Conservation (phyloP, 2,888 invertebrate genomes). For the Ornithoptera alexandrae region DNA sequence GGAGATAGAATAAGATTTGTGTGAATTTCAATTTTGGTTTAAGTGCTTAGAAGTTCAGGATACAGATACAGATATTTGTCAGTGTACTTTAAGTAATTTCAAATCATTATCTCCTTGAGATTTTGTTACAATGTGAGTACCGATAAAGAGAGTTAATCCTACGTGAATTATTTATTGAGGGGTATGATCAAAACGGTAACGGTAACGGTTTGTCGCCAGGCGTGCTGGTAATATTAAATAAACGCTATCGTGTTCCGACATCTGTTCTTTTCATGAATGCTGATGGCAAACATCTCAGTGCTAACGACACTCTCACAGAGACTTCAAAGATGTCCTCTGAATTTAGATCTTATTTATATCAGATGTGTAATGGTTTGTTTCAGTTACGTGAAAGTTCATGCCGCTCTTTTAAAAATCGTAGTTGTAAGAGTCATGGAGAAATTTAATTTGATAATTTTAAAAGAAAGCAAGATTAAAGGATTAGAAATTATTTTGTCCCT, state of each 20-base stretch:
- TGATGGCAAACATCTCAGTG: conserved; percentile 59
- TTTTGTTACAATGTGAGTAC: conserved; percentile 55
- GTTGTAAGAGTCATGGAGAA: neutral
- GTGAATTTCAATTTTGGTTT: conserved; percentile 41
- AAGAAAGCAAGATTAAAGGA: neutral
- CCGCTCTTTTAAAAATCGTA: conserved; percentile 1
- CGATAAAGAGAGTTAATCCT: conserved; percentile 67
- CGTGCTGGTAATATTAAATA: conserved; percentile 73
- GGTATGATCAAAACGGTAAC: conserved; percentile 71
- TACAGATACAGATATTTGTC: conserved; percentile 37
- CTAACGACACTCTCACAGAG: conserved; percentile 46
- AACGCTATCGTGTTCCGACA: conserved; percentile 64
- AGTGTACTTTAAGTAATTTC: conserved; percentile 47
- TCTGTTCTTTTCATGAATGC: conserved; percentile 68
- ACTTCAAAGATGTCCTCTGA: conserved; percentile 42
- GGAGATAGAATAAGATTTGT: conserved; percentile 35
- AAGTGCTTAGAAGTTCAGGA: conserved; percentile 43
- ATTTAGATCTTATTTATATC: conserved; percentile 34
- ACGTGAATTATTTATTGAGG: conserved; percentile 74
- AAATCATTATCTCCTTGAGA: conserved; percentile 48
- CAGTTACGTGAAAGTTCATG: neutral
- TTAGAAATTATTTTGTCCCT: too few species aligned
- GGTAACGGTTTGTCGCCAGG: conserved; percentile 65
- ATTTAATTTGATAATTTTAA: too few species aligned
- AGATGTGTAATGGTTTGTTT: conserved; percentile 31